Evolutionary conservation across 2,113 vertebrate genomes (phyloP), one percentile per base, ranked within the genome.

Genomic region (Tachuris rubrigastra): DNA sequence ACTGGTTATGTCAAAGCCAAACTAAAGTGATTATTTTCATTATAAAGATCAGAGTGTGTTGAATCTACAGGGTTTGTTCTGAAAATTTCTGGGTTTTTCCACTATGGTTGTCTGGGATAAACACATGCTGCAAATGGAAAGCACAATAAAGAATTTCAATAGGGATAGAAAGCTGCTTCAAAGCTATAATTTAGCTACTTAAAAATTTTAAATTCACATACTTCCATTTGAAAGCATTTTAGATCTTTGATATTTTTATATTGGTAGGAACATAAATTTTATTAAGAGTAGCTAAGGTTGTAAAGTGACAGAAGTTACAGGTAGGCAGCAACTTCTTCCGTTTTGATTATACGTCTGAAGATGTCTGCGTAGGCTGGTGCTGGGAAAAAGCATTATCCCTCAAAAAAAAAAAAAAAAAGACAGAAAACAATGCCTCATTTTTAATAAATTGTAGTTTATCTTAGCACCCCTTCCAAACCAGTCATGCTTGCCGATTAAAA

Each of bases 141-240:
- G 19, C 5, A 68, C 18, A 95, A 22, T 76, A 92, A 92, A 73
- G 49, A 46, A 88, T 79, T 78, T 94, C 12, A 86, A 16, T 33
- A 87, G 17, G 28, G 13, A 73, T 25, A 44, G 78, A 56, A 95
- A 79, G 37, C 44, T 66, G 14, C 20, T 55, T 37, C 50, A 52
- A 63, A 75, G 35, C 19, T 91, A 66, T 87, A 95, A 96, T 95
- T 91, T 69, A 89, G 35, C 31, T 87, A 10, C 8, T 90, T 96
- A 95, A 91, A 83, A 62, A 90, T 89, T 33, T 47, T 92, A 66
- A 59, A 86, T 62, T 77, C 65, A 76, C 6, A 8, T 55, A 49
- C 21, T 90, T 93, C 30, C 71, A 14, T 93, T 42, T 92, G 83
- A 90, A 96, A 94, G 12, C 35, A 82, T 90, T 96, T 72, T 33